Evolutionary conservation across 2,113 vertebrate species (phyloP).

Genomic region (Pelusios castaneus): DNA sequence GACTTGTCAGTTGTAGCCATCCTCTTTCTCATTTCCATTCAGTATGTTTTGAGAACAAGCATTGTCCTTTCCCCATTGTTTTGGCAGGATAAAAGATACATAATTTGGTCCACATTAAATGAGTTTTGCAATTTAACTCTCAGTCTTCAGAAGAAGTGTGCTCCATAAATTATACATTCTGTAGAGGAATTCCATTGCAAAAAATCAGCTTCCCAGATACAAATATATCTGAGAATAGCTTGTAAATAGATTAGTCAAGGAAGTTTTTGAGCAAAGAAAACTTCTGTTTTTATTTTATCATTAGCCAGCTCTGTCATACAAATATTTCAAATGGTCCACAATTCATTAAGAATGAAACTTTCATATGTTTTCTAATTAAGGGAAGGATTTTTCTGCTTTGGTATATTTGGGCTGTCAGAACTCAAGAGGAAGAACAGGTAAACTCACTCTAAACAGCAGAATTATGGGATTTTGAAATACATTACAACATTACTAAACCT

Average conservation of each 20-base stretch:
- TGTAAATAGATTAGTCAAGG: not conserved
- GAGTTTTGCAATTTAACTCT: not conserved
- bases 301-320: not conserved
- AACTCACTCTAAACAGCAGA: not conserved
- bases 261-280: not conserved
- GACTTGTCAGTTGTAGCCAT: not conserved
- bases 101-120: not conserved
- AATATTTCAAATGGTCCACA: not conserved
- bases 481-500: not conserved
- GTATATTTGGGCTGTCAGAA: not conserved
- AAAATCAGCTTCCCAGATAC: not conserved
- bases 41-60: not conserved
- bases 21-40: not conserved
- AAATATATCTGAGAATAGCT: not conserved
- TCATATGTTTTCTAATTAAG: not conserved
- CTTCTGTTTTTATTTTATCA: not conserved
- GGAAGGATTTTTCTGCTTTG: not conserved
- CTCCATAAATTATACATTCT: not conserved
- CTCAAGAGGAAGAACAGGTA: not conserved
- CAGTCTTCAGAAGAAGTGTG: not conserved
- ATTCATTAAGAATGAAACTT: not conserved
- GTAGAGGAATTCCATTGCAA: not conserved
- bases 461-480: fast-evolving
- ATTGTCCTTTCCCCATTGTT: not conserved
- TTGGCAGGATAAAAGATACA: not conserved